Base-by-base conservation (phyloP, 2,888 invertebrate species). In the Perithous albicinctus region DNA sequence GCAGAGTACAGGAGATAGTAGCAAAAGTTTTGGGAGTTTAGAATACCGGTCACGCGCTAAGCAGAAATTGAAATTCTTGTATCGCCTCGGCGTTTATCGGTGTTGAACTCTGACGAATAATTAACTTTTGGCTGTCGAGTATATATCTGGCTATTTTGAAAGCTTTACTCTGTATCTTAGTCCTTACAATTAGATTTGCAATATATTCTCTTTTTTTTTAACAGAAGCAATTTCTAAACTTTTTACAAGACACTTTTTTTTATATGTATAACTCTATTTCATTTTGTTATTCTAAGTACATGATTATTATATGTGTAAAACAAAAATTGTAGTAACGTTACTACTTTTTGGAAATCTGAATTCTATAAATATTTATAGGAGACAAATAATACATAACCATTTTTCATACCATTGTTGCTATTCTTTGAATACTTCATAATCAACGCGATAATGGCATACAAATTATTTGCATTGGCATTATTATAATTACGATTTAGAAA, bases 61-160 rank as follows among this genome's bases (percentile, higher is more conserved):
- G 85, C 82, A 85, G 86, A 89, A 90, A 91, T 91, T 90, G 90
- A 90, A 90, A 91, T 90, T 90, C 90, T 89, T 89, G 89, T 88
- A 89, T 88, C 88, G 87, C 81, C 79, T 84, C 66, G 85, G 85
- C 87, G 87, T 87, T 89, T 88, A 87, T 88, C 87, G 86, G 26
- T 38, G 69, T 15, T 70, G 46, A 75, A 64, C 75, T 74, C 70
- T 38, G 48, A 59, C 56, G 64, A 61, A 66, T 80, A 75, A 69
- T 79, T 43, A 61, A 69, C 63, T 41, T 41, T 69, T 63, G 38
- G 20, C 41, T 23, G 54, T 74, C 15, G 41, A n/a, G n/a, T n/a
- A 51, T 51, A 12, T 20, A 10, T 29, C 26, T 20, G 26, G 54
- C 2, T 26, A 54, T 54, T 29, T 15, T 7, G 32, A 59, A n/a